phyloP scores from a whole-genome alignment of 1,140 invertebrate species.

The honey bee (Apis mellifera) region DNA sequence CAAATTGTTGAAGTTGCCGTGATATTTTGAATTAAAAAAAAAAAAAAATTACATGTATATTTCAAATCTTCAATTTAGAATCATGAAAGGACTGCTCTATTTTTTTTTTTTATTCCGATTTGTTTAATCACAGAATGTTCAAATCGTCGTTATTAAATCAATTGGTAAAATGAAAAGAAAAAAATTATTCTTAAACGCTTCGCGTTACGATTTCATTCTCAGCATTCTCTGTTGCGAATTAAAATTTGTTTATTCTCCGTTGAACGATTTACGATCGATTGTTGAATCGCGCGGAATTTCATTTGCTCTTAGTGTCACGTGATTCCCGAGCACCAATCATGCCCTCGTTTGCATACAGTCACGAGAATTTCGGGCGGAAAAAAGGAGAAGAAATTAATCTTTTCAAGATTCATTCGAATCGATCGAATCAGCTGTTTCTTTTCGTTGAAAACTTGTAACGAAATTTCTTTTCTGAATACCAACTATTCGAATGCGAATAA shows the following conservation, averaged over 20 bases:
- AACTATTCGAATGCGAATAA: constrained; percentile 45
- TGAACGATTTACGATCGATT: not conserved
- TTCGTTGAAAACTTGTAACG: constrained; percentile 46
- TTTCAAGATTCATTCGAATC: not conserved
- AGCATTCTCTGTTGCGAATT: not conserved
- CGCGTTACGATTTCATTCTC: not conserved
- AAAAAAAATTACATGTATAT: no score
- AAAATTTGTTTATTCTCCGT: not conserved
- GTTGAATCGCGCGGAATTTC: not conserved
- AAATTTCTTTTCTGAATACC: constrained; percentile 33
- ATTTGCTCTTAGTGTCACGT: not conserved
- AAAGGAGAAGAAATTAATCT: not conserved
- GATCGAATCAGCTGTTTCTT: constrained; percentile 21
- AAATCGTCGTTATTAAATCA: no score
- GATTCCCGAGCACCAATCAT: not conserved
- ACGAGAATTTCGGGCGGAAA: not conserved
- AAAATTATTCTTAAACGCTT: fast-evolving
- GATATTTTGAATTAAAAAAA: no score
- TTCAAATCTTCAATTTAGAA: no score
- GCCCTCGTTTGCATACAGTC: no score
- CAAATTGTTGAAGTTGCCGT: no score
- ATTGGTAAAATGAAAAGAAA: not conserved
- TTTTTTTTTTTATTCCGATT: no score
- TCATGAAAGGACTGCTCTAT: no score
- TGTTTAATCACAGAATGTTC: no score